Conservation (phyloP, 92 coral and sea anemone genomes). For the Bergia sp. region DNA sequence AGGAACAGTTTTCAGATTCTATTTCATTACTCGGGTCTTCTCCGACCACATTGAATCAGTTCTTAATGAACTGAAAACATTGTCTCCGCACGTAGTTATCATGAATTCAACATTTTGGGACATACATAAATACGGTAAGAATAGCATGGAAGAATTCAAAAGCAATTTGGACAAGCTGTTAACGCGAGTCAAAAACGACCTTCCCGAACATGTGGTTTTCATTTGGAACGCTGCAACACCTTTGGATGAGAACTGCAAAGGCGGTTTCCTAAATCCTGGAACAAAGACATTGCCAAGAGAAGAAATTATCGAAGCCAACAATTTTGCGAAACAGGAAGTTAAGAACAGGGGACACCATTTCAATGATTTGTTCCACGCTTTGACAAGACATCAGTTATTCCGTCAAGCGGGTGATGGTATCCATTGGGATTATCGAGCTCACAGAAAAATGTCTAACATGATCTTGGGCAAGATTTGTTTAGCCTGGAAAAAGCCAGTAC, state of each 20-base stretch:
- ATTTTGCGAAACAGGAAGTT: constrained; percentile 56
- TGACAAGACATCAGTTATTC: constrained; percentile 51
- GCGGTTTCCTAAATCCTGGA: constrained; percentile 81
- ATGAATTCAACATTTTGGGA: constrained; percentile 97
- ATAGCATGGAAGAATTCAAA: constrained; percentile 61
- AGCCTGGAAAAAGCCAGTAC: constrained; percentile 59
- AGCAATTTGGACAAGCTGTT: constrained; percentile 68
- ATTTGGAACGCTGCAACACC: constrained; percentile 94
- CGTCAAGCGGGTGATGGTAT: constrained; percentile 88
- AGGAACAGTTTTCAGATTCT: constrained; percentile 62
- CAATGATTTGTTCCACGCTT: constrained; percentile 64
- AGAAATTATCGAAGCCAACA: constrained; percentile 71
- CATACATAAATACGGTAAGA: constrained; percentile 71
- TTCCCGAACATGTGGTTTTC: constrained; percentile 67
- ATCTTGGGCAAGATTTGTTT: constrained; percentile 67
- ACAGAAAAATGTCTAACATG: constrained; percentile 82
- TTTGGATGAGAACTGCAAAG: constrained; percentile 77
- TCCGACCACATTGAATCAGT: constrained; percentile 79
- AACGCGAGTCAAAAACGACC: constrained; percentile 41
- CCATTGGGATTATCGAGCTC: constrained; percentile 89
- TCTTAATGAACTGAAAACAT: constrained; percentile 67
- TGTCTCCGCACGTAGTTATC: constrained; percentile 77
- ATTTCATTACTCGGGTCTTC: constrained; percentile 86
- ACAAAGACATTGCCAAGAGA: constrained; percentile 66
- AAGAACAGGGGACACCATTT: constrained; percentile 42